Conservation (phyloP, 2,797 vertebrate genomes). For the Sciurus carolinensis region DNA sequence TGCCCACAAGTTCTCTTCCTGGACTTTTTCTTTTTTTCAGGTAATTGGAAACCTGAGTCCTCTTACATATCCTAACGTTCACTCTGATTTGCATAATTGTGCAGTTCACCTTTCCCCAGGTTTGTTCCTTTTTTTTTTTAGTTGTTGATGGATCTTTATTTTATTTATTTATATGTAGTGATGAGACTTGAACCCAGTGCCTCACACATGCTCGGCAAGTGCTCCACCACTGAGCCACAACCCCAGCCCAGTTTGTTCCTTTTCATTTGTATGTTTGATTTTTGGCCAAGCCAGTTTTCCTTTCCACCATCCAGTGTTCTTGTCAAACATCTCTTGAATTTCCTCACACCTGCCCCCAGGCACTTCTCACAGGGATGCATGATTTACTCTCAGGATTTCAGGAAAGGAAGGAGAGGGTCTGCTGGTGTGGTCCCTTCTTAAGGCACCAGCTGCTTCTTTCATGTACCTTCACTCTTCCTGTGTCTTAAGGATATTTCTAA, state of each 20-base stretch:
- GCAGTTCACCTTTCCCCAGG: no score
- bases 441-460: background rate
- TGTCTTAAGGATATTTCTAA: background rate
- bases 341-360: background rate
- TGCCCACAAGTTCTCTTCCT: background rate
- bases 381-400: background rate
- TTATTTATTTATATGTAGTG: no score
- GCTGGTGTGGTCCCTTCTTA: background rate
- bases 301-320: background rate
- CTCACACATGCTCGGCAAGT: no score
- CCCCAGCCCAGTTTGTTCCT: background rate
- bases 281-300: slow-evolving; percentile 1
- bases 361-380: accelerated
- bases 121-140: background rate
- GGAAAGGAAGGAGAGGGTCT: background rate
- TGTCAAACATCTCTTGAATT: background rate
- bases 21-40: background rate
- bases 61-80: background rate
- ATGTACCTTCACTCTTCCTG: accelerated
- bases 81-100: background rate
- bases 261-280: background rate
- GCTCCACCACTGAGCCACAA: no score
- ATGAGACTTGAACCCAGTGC: no score
- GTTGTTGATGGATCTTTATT: no score
- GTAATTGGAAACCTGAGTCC: background rate